A percentile compares a stretch with the other conserved stretches of the same genome.
phyloP scores from a whole-genome alignment of 1,140 invertebrate genomes.

The Mactra quadrangularis region DNA sequence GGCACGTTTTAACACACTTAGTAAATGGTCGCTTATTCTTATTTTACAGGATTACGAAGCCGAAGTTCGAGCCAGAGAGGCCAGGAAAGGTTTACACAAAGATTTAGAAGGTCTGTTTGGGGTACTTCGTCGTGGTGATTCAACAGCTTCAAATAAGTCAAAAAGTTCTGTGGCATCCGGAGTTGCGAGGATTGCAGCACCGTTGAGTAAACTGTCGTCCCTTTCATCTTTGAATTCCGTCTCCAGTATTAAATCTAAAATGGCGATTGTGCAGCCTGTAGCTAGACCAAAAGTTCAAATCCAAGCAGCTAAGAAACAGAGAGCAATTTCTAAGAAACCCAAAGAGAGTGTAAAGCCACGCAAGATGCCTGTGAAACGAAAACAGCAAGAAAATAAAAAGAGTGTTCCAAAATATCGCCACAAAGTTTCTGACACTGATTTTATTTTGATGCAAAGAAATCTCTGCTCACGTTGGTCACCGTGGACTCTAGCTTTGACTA shows the following conservation, averaged over 20 bases:
- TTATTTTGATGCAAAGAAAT: conserved; percentile 56
- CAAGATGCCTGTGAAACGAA: not conserved
- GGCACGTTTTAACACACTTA: too few species aligned
- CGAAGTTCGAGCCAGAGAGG: conserved; percentile 64
- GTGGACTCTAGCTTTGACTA: conserved; percentile 58
- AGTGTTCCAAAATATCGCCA: conserved; percentile 5
- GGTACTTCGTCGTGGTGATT: conserved; percentile 52
- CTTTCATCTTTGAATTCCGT: not conserved
- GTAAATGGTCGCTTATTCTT: too few species aligned
- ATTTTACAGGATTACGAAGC: conserved; percentile 64
- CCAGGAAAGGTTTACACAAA: conserved; percentile 59
- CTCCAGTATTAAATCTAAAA: conserved; percentile 30
- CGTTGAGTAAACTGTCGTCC: not conserved
- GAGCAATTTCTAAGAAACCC: not conserved
- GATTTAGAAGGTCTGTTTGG: conserved; percentile 67
- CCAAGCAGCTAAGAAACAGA: not conserved
- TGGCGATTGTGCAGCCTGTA: conserved; percentile 28
- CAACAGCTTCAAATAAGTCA: conserved; percentile 23
- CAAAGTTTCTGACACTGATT: conserved; percentile 61
- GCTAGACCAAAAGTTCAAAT: not conserved
- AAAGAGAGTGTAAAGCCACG: not conserved
- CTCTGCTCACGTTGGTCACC: conserved; percentile 51
- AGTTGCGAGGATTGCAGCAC: not conserved
- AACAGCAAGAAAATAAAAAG: not conserved
- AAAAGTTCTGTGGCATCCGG: not conserved